Base-by-base conservation (phyloP, 2,113 vertebrate genomes). In the Mesoclemmys tuberculata region DNA sequence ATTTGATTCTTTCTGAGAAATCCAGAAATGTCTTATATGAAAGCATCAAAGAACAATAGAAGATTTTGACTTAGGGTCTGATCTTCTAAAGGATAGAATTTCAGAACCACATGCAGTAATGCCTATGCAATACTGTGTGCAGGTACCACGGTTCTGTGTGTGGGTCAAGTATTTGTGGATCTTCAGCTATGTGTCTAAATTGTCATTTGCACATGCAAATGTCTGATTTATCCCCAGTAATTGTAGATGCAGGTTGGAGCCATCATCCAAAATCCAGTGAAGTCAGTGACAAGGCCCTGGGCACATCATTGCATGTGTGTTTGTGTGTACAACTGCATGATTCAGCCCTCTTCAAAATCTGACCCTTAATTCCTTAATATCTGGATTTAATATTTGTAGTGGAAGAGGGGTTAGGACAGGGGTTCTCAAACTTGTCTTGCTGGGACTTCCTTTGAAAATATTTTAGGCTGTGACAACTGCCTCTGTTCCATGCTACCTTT, bases 251-350 rank as follows among this genome's bases (percentile, higher is more conserved):
- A 55, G 13, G 4, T 31, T 84, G 61, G 80, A 41, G 41, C 41
- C 46, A n/a, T 19, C 4, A 31, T 52, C 80, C 29, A 2, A 2
- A 31, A n/a, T 78, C 27, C 64, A 14, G 46, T 87, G 77, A 19
- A 3, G 7, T 51, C n/a, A 41, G 29, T 54, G 24, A 41, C 38
- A 74, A 46, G 38, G 24, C 64, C 16, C 9, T 38, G 18, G 16
- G 21, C 5, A 27, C 24, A 27, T 27, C 38, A 26, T 44, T 27
- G 24, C 71, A 26, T 44, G 5, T 75, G 74, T 75, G 13, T 75
- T 75, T 8, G 0, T 46, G 19, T 6, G 7, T 1, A 0, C 9
- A 7, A 4, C 18, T 48, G 1, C 9, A 35, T 68, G 8, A n/a
- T 24, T n/a, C 55, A 16, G 54, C 24, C 27, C 38, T 58, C 38